phyloP scores from a whole-genome alignment of 2,888 invertebrate genomes.

The Prosapia bicincta region DNA sequence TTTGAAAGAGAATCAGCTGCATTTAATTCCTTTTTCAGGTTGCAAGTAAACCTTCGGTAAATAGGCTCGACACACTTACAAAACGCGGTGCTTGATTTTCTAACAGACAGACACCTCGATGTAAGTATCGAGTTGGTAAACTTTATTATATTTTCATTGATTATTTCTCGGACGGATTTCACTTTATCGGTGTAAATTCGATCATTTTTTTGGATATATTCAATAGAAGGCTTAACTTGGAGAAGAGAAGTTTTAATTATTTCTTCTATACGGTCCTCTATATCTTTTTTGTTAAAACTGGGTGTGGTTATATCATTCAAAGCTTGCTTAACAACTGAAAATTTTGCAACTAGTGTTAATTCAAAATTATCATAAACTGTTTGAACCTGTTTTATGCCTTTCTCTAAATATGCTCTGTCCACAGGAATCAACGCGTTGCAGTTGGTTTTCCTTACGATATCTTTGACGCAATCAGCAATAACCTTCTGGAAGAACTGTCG shows the following conservation, averaged over 20 bases:
- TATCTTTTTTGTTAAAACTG: too few relatives aligned
- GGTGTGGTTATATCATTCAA: not conserved
- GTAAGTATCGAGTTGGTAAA: not conserved
- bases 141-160: not conserved
- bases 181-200: not conserved
- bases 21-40: not conserved
- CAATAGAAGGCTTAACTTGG: not conserved
- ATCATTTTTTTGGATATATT: not conserved
- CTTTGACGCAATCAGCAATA: not conserved
- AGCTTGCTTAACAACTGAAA: not conserved
- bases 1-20: not conserved
- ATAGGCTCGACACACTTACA: not conserved
- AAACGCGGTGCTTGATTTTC: not conserved
- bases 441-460: not conserved
- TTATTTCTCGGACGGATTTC: not conserved
- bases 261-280: not conserved
- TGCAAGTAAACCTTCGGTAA: not conserved
- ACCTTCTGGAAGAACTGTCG: not conserved
- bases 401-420: not conserved
- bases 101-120: not conserved
- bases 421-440: not conserved
- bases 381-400: not conserved
- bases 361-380: not conserved
- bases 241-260: not conserved
- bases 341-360: not conserved